phyloP scores from a whole-genome alignment of 2,797 vertebrate species.

The Alosa sapidissima region DNA sequence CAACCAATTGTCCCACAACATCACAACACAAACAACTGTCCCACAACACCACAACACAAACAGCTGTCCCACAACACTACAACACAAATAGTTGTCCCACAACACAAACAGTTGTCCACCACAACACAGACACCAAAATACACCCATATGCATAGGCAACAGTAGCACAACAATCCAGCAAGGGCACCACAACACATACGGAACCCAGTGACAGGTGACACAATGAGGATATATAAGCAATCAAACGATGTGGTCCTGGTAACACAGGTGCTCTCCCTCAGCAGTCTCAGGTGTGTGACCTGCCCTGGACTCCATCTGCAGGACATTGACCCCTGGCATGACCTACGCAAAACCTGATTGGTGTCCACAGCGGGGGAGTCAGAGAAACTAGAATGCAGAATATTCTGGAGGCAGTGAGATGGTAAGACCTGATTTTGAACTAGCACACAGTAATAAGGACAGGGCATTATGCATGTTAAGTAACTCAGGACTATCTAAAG shows the following conservation, averaged over 20 bases:
- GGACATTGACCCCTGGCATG: background rate
- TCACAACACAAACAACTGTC: too few relatives aligned
- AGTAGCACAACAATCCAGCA: too few relatives aligned
- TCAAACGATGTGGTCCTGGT: constrained; percentile 15
- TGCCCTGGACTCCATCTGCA: background rate
- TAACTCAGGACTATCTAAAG: background rate
- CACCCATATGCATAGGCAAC: background rate
- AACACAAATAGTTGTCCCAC: too few relatives aligned
- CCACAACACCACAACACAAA: background rate
- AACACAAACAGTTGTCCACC: too few relatives aligned
- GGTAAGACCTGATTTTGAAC: background rate
- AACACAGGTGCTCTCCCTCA: background rate
- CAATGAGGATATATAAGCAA: background rate
- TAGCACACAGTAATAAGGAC: background rate
- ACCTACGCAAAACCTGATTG: background rate
- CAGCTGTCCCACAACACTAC: too few relatives aligned
- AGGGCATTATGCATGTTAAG: background rate
- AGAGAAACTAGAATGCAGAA: background rate
- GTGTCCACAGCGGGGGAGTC: background rate
- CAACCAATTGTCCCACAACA: too few relatives aligned
- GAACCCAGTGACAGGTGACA: background rate
- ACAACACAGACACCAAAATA: background rate
- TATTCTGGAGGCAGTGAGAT: background rate
- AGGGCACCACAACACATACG: too few relatives aligned
- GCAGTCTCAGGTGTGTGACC: background rate